A percentile compares a stretch with the other conserved stretches of the same genome.
Conservation (phyloP, 2,888 invertebrate species). For the Aphelenchoides bicaudatus region DNA sequence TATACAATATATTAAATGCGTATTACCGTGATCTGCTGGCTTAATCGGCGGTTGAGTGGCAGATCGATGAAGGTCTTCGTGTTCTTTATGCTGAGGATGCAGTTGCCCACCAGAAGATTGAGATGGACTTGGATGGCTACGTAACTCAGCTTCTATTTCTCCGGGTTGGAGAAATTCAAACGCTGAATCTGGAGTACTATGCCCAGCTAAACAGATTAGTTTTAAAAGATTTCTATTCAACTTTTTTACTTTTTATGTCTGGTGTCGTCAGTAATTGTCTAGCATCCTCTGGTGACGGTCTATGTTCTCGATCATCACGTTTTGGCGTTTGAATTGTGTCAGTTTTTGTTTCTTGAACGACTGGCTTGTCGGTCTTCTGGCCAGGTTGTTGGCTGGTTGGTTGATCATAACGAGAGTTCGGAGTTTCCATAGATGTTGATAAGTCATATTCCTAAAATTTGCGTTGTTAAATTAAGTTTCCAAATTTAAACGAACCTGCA, state of each 20-base stretch:
- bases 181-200: background rate
- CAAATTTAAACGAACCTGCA: background rate
- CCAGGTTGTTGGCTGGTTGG: too few relatives aligned
- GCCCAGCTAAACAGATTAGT: too few relatives aligned
- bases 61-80: constrained; percentile 13
- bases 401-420: too few relatives aligned
- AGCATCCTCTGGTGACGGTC: constrained; percentile 11
- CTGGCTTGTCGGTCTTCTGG: too few relatives aligned
- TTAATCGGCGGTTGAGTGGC: constrained; percentile 17
- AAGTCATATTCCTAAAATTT: constrained; percentile 35
- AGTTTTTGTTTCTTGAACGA: too few relatives aligned
- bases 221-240: too few relatives aligned
- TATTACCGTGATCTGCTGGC: background rate
- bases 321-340: too few relatives aligned
- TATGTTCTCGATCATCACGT: constrained; percentile 16
- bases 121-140: background rate
- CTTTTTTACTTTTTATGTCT: background rate
- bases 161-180: background rate
- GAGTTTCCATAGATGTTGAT: constrained; percentile 4
- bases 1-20: too few relatives aligned
- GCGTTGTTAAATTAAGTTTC: constrained; percentile 6
- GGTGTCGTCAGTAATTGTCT: background rate
- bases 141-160: background rate
- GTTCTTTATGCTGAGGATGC: background rate
- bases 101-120: background rate